Percentiles rank a stretch among this genome's conserved stretches.
Conservation (phyloP, 2,113 vertebrate genomes). For the Saguinus midas region DNA sequence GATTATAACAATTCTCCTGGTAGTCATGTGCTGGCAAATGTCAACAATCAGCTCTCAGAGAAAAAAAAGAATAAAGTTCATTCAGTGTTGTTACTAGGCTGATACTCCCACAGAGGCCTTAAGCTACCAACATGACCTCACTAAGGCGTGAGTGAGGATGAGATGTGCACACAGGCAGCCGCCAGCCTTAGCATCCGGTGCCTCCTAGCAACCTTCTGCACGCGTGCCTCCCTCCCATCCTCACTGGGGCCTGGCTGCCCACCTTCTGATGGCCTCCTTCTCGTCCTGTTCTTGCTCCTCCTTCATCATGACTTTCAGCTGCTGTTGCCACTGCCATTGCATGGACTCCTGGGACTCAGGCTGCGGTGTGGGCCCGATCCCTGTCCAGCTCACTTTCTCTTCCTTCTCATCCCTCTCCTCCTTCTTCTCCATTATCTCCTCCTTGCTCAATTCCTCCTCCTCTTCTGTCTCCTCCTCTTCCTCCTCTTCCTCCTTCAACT, state of each 20-base stretch:
- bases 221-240: neutral
- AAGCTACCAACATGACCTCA: neutral
- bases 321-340: slow-evolving; percentile 3
- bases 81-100: neutral
- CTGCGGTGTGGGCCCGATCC: neutral
- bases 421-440: neutral
- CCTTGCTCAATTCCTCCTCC: neutral
- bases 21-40: neutral
- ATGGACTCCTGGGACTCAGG: neutral
- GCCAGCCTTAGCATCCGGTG: rapidly evolving
- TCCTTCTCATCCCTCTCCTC: neutral
- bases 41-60: neutral
- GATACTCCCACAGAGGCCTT: neutral
- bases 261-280: slow-evolving; percentile 83
- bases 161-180: too few relatives aligned
- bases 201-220: neutral
- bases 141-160: neutral
- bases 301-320: slow-evolving; percentile 7
- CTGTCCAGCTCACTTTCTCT: neutral
- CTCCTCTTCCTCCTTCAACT: neutral
- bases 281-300: slow-evolving; percentile 60
- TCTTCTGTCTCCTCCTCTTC: neutral
- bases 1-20: neutral
- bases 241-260: slow-evolving; percentile 40
- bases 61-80: neutral